Evolutionary conservation across 2,113 vertebrate species (phyloP).

Genomic region (Pterocles burchelli): DNA sequence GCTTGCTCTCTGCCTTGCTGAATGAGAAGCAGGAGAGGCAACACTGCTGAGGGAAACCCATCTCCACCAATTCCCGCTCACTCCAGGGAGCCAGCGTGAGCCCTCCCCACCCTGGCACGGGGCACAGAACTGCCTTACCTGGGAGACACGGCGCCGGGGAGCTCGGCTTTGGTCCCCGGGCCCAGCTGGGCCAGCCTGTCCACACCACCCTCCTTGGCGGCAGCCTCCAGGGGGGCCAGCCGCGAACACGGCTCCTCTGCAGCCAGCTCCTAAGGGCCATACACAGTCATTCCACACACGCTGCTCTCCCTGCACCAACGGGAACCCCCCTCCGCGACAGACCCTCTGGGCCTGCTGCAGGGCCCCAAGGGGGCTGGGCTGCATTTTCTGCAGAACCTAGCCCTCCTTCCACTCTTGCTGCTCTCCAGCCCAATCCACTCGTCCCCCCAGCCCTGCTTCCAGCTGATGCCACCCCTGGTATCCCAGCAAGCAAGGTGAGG

Average conservation of each 20-base stretch:
- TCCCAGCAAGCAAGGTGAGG: neutral
- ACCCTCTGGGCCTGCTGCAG: neutral
- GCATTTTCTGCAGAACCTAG: neutral
- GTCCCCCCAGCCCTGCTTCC: neutral
- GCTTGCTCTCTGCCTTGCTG: conserved; percentile 88
- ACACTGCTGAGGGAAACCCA: neutral
- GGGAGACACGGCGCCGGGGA: conserved; percentile 54
- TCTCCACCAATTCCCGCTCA: neutral
- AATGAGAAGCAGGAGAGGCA: neutral
- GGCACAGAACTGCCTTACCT: neutral
- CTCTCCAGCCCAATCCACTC: neutral
- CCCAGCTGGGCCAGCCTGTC: conserved; percentile 64
- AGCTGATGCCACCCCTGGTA: neutral
- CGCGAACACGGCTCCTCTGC: conserved; percentile 18
- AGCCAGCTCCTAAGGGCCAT: conserved; percentile 31
- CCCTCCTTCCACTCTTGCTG: neutral
- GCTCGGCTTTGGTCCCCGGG: conserved; percentile 10
- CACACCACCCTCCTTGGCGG: conserved; percentile 20
- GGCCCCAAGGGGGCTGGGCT: neutral
- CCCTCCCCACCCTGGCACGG: neutral
- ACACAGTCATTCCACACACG: neutral
- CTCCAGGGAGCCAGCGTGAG: neutral
- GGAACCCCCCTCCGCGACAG: neutral
- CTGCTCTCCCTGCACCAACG: neutral
- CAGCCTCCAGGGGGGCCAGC: neutral